These are phyloP conservation scores for Nyctalus aviator DNA, from an alignment of 2,797 vertebrate species.

Conservation along the genomic window DNA sequence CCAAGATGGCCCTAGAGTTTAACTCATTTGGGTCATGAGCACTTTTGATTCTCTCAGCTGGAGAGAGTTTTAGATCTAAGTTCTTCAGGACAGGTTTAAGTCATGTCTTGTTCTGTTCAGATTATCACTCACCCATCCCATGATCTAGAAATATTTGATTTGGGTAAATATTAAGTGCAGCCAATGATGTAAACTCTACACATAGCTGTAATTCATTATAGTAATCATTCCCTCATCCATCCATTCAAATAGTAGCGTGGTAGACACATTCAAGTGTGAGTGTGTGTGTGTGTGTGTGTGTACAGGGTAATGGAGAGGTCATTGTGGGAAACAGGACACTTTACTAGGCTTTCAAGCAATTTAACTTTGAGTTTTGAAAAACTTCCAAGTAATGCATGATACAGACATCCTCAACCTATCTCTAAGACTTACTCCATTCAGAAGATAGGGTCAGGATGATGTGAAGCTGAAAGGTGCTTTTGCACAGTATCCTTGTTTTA, in stretches of 20 bases:
- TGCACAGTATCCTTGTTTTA: background rate
- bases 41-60: background rate
- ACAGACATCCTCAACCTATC: background rate
- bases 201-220: background rate
- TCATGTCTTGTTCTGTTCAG: background rate
- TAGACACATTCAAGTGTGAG: background rate
- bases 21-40: background rate
- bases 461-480: background rate
- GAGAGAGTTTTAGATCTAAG: background rate
- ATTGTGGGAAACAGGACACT: background rate
- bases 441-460: background rate
- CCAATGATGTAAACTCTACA: background rate
- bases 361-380: constrained; percentile 24
- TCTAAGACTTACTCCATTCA: background rate
- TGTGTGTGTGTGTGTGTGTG: background rate
- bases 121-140: background rate
- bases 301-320: background rate
- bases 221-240: background rate
- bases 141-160: background rate
- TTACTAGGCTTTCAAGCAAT: background rate
- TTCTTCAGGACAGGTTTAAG: background rate
- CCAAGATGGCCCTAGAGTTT: background rate
- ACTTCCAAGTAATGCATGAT: background rate
- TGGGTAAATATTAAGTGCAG: background rate
- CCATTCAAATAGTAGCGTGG: background rate